Evolutionary conservation across 1,140 invertebrate genomes (phyloP).

Genomic region (Mercenaria mercenaria): DNA sequence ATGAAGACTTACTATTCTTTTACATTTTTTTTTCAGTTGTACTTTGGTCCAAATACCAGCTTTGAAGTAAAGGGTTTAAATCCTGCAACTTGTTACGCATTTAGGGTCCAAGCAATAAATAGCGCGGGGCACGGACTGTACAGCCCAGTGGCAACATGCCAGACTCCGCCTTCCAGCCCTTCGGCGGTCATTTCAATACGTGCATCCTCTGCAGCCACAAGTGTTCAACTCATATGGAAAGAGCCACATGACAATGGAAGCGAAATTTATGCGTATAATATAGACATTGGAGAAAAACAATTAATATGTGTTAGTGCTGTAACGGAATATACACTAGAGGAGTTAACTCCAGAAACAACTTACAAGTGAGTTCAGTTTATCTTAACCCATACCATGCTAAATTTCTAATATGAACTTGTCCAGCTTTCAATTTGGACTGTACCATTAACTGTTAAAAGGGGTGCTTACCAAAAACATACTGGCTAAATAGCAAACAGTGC

Average conservation of each 20-base stretch:
- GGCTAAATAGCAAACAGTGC: too few relatives aligned
- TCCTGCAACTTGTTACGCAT: conserved; percentile 92
- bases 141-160: conserved; percentile 78
- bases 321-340: conserved; percentile 85
- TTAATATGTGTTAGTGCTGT: conserved; percentile 77
- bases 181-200: conserved; percentile 87
- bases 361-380: conserved; percentile 87
- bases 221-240: conserved; percentile 91
- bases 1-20: too few relatives aligned
- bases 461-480: too few relatives aligned
- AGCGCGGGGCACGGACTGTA: conserved; percentile 84
- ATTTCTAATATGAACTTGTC: too few relatives aligned
- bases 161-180: conserved; percentile 84
- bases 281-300: conserved; percentile 90
- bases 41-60: conserved; percentile 86
- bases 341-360: conserved; percentile 87
- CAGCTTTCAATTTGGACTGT: too few relatives aligned
- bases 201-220: conserved; percentile 88
- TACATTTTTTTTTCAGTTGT: conserved; percentile 83
- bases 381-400: too few relatives aligned
- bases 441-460: too few relatives aligned
- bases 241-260: conserved; percentile 89
- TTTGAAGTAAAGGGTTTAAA: conserved; percentile 91
- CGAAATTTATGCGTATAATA: conserved; percentile 91
- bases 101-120: conserved; percentile 89